Evolutionary conservation across 2,888 invertebrate species (phyloP).

Genomic region (Oeneis ivallda): DNA sequence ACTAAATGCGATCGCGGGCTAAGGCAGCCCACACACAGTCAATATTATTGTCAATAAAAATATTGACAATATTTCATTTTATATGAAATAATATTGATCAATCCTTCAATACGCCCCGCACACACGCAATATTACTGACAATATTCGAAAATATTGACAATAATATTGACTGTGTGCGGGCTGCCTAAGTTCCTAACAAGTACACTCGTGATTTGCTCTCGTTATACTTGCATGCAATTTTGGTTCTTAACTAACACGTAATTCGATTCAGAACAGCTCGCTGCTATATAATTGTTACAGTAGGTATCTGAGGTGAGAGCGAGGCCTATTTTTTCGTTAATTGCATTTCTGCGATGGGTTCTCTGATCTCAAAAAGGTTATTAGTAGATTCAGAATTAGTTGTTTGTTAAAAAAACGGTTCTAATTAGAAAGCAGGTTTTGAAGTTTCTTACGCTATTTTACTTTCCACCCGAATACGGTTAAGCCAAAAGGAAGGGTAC

Average conservation of each 20-base stretch:
- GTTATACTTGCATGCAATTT: constrained; percentile 17
- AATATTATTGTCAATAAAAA: too few species aligned
- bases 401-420: constrained; percentile 16
- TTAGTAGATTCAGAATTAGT: constrained; percentile 14
- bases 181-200: too few species aligned
- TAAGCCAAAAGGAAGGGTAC: too few species aligned
- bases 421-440: constrained; percentile 18
- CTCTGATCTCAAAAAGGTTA: constrained; percentile 9
- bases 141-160: too few species aligned
- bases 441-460: neutral
- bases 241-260: neutral
- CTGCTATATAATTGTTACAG: constrained; percentile 8
- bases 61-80: too few species aligned
- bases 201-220: constrained; percentile 15
- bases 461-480: too few species aligned
- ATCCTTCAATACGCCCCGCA: too few species aligned
- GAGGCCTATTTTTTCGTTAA: constrained; percentile 20
- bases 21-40: too few species aligned
- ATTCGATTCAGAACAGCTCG: constrained; percentile 12
- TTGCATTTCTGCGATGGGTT: constrained; percentile 24
- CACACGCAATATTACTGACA: too few species aligned
- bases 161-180: too few species aligned
- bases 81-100: too few species aligned
- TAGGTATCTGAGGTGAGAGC: neutral
- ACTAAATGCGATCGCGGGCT: too few species aligned